Conservation (phyloP, 2,113 vertebrate species). For the Eudyptes chrysolophus region DNA sequence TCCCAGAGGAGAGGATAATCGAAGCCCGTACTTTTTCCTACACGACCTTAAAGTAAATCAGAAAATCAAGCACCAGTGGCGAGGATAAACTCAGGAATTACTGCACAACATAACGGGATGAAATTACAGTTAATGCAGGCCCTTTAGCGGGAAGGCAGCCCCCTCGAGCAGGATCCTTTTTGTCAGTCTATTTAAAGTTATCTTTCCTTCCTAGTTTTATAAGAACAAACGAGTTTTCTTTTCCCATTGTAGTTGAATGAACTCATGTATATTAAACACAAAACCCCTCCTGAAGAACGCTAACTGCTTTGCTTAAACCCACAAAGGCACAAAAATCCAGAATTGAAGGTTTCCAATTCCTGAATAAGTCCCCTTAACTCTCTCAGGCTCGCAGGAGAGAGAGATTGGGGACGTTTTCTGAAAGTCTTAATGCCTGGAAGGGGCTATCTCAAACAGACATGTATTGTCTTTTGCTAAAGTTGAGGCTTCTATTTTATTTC, state of each 20-base stretch:
- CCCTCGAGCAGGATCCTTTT: neutral
- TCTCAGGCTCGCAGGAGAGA: neutral
- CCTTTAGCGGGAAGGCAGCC: neutral
- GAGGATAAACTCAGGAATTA: neutral
- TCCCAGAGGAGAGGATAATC: neutral
- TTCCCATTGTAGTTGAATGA: constrained; percentile 46
- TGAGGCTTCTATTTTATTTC: constrained; percentile 48
- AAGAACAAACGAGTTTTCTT: constrained; percentile 48
- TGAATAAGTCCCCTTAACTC: constrained; percentile 53
- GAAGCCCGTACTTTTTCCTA: neutral
- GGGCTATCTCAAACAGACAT: neutral
- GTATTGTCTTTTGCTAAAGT: constrained; percentile 36
- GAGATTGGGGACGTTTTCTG: neutral
- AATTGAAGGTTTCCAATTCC: constrained; percentile 28
- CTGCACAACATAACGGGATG: neutral
- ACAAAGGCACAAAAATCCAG: constrained; percentile 44
- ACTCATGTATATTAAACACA: constrained; percentile 63
- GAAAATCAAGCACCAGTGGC: neutral
- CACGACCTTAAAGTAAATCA: constrained; percentile 11
- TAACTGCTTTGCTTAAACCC: constrained; percentile 36
- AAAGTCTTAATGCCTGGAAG: constrained; percentile 4
- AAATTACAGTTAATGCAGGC: neutral
- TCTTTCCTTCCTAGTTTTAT: constrained; percentile 46
- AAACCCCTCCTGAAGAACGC: constrained; percentile 36
- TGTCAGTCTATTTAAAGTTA: neutral